Percentiles rank a stretch among this genome's conserved stretches.
These are phyloP conservation scores for Pelodiscus sinensis DNA, from an alignment of 2,113 vertebrate genomes.

Conservation along the genomic window DNA sequence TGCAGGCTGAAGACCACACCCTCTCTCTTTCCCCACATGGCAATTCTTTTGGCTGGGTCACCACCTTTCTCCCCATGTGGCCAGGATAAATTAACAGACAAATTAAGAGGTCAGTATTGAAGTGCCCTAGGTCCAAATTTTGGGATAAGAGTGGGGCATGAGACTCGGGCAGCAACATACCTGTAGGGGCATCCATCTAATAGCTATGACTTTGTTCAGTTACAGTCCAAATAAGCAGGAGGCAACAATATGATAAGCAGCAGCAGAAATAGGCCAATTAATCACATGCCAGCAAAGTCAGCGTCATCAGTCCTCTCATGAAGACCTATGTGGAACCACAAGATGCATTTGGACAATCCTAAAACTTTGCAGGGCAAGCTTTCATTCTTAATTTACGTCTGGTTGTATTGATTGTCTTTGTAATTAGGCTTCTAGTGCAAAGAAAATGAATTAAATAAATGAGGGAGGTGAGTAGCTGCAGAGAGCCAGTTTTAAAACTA, in stretches of 20 bases:
- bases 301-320: neutral
- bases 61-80: too few species aligned
- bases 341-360: neutral
- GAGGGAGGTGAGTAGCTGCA: slow-evolving; percentile 21
- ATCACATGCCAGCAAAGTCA: neutral
- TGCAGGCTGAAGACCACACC: too few species aligned
- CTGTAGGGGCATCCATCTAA: neutral
- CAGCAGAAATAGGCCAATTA: neutral
- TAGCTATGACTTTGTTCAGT: neutral
- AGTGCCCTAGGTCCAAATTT: too few species aligned
- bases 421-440: slow-evolving; percentile 46
- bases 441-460: slow-evolving; percentile 40
- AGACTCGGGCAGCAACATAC: neutral
- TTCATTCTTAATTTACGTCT: slow-evolving; percentile 38
- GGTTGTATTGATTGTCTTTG: slow-evolving; percentile 39
- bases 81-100: too few species aligned
- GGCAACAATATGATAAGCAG: neutral
- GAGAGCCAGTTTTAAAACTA: slow-evolving; percentile 43
- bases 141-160: neutral
- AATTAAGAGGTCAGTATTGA: too few species aligned
- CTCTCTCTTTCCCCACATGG: too few species aligned
- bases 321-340: neutral
- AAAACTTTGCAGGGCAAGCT: neutral
- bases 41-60: too few species aligned
- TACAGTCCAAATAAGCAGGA: neutral